Percentiles rank a stretch among this genome's conserved stretches.
These are phyloP conservation scores for Papilio machaon DNA, from an alignment of 1,140 invertebrate species.

Conservation along the genomic window DNA sequence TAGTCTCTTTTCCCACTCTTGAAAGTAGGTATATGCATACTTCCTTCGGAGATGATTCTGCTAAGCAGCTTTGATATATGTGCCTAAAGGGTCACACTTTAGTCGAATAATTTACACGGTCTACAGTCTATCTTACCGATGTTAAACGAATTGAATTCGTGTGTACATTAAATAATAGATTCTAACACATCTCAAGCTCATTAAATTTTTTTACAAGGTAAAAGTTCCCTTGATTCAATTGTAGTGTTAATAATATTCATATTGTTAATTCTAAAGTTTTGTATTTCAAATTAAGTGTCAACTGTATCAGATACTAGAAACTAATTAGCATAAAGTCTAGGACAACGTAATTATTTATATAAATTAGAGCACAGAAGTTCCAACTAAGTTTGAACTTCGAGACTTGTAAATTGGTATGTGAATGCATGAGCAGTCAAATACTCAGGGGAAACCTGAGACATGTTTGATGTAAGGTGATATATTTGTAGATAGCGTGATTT, in stretches of 20 bases:
- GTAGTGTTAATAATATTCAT: background rate
- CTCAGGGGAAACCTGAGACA: background rate
- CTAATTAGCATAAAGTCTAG: constrained; percentile 6
- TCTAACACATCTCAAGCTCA: too few relatives aligned
- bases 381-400: background rate
- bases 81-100: too few relatives aligned
- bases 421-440: constrained; percentile 1
- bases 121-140: too few relatives aligned
- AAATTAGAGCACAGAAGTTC: background rate
- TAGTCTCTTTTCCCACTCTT: too few relatives aligned
- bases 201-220: too few relatives aligned
- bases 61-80: too few relatives aligned
- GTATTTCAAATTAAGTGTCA: background rate
- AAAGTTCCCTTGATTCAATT: too few relatives aligned
- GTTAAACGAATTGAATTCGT: too few relatives aligned
- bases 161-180: too few relatives aligned
- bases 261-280: background rate
- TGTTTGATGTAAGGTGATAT: constrained; percentile 5
- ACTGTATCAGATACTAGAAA: background rate
- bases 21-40: too few relatives aligned
- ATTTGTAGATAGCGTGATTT: background rate
- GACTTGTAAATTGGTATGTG: constrained; percentile 6
- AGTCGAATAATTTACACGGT: too few relatives aligned
- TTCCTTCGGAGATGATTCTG: too few relatives aligned
- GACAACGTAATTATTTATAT: background rate